Conservation (phyloP, 1,140 invertebrate genomes). For the Apolygus lucorum region DNA sequence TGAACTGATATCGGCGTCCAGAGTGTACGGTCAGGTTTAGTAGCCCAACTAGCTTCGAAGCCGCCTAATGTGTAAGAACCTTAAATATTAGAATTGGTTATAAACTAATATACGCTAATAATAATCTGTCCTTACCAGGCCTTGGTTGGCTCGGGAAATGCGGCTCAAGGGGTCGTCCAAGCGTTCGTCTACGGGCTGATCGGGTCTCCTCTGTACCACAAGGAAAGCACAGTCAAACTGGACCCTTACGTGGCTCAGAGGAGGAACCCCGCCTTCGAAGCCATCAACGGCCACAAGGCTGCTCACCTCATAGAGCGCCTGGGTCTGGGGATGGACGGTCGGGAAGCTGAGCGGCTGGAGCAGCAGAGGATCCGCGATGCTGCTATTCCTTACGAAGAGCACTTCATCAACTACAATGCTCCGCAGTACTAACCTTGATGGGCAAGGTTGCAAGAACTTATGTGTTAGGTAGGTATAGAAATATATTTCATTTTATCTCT, state of each 20-base stretch:
- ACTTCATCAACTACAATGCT: not conserved
- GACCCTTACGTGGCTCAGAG: conserved; percentile 31
- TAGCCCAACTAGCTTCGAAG: no score
- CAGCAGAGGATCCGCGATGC: conserved; percentile 31
- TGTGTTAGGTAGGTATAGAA: no score
- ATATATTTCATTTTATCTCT: no score
- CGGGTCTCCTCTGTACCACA: conserved; percentile 27
- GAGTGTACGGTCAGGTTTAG: no score
- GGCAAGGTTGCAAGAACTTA: not conserved
- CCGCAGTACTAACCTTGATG: not conserved
- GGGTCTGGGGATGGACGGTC: conserved; percentile 33
- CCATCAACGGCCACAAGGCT: conserved; percentile 30
- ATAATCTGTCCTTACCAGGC: not conserved
- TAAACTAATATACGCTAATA: no score
- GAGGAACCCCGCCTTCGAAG: conserved; percentile 30
- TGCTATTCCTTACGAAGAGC: not conserved
- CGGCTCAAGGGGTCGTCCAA: conserved; percentile 12
- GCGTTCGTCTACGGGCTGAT: conserved; percentile 25
- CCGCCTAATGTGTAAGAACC: no score
- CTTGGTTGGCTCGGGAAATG: not conserved
- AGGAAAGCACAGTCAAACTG: conserved; percentile 30
- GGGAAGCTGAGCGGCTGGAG: conserved; percentile 25
- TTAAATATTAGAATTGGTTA: no score
- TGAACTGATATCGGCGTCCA: no score
- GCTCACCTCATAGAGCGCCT: conserved; percentile 31